Evolutionary conservation across 2,113 vertebrate genomes (phyloP).

Genomic region (Chloebia gouldiae): DNA sequence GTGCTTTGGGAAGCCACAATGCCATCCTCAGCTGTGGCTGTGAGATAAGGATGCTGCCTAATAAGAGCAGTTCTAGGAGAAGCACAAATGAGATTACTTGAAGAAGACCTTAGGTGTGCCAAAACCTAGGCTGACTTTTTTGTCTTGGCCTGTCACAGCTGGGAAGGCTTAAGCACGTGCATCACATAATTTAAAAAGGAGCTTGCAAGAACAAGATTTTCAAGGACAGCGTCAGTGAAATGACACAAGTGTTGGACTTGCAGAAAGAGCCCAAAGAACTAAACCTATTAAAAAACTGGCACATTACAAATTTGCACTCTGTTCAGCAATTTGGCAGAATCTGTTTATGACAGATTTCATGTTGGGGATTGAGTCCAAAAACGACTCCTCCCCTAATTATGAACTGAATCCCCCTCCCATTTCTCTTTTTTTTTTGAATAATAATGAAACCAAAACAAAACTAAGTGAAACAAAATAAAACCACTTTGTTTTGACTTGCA

Average conservation of each 20-base stretch:
- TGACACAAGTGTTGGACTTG: slow-evolving; percentile 55
- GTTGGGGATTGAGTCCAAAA: slow-evolving; percentile 69
- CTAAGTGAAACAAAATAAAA: neutral
- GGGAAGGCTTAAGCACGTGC: slow-evolving; percentile 35
- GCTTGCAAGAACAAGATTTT: slow-evolving; percentile 36
- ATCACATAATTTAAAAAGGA: neutral
- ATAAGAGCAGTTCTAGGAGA: slow-evolving; percentile 60
- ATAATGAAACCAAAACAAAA: neutral
- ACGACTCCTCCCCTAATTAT: slow-evolving; percentile 72
- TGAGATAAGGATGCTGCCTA: slow-evolving; percentile 69
- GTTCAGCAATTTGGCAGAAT: slow-evolving; percentile 76
- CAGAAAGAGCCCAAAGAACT: slow-evolving; percentile 60
- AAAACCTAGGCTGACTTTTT: slow-evolving; percentile 57
- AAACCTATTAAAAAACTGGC: slow-evolving; percentile 75
- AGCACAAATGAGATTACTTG: slow-evolving; percentile 70
- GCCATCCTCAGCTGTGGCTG: slow-evolving; percentile 51
- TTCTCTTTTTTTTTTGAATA: neutral
- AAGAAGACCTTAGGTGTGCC: slow-evolving; percentile 53
- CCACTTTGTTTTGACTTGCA: slow-evolving; percentile 18
- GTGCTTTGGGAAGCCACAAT: slow-evolving; percentile 50
- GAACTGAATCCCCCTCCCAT: slow-evolving; percentile 8
- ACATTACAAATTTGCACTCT: slow-evolving; percentile 57
- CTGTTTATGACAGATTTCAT: slow-evolving; percentile 75
- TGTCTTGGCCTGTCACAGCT: slow-evolving; percentile 49
- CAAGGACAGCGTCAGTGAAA: slow-evolving; percentile 67